These are phyloP conservation scores for Prinia subflava DNA, from an alignment of 2,113 vertebrate species.

Conservation along the genomic window DNA sequence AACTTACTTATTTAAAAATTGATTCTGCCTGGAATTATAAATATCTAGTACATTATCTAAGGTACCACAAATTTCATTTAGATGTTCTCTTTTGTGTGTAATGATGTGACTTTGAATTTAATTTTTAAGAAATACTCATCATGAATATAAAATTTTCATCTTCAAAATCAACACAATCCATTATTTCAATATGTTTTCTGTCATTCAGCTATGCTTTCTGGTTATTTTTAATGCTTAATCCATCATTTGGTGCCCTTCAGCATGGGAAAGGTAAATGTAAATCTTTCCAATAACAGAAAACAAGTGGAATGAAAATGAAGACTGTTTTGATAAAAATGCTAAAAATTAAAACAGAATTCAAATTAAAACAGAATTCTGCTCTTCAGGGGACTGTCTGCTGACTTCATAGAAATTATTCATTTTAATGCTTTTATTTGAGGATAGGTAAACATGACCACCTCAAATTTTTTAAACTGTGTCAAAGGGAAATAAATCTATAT, in stretches of 20 bases:
- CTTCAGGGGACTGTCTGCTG: neutral
- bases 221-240: slow-evolving; percentile 56
- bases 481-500: neutral
- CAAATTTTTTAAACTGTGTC: neutral
- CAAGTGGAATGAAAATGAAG: slow-evolving; percentile 57
- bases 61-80: neutral
- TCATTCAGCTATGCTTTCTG: slow-evolving; percentile 25
- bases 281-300: slow-evolving; percentile 52
- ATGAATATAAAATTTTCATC: neutral
- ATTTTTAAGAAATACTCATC: slow-evolving; percentile 21
- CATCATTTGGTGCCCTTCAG: slow-evolving; percentile 60
- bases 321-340: neutral
- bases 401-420: neutral
- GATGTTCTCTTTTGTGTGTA: neutral
- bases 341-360: neutral
- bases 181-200: slow-evolving; percentile 1
- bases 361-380: neutral
- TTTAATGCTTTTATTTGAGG: neutral
- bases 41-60: neutral
- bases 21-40: neutral
- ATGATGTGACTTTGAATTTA: slow-evolving; percentile 11
- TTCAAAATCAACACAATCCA: slow-evolving; percentile 1
- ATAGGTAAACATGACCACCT: neutral
- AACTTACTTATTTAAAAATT: neutral
- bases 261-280: slow-evolving; percentile 61